Conservation (phyloP, 2,113 vertebrate genomes). For the Festucalex cinctus region DNA sequence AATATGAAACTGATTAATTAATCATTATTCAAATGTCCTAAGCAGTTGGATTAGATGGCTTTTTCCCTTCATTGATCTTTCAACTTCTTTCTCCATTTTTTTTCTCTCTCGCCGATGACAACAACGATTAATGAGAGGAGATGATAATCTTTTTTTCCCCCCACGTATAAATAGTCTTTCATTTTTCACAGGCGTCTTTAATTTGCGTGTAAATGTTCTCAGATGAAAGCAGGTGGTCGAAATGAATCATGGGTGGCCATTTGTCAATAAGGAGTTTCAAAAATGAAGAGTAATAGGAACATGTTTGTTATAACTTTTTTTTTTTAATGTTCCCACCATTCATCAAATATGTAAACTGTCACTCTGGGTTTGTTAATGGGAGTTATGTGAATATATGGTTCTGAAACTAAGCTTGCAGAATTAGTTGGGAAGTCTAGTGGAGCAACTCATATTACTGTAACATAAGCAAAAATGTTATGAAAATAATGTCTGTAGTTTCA, state of each 20-base stretch:
- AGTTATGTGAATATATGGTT: not conserved
- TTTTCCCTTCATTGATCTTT: slow-evolving; percentile 50
- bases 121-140: slow-evolving; percentile 61
- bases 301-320: not conserved
- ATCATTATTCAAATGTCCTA: slow-evolving; percentile 58
- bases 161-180: slow-evolving; percentile 44
- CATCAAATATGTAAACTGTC: slow-evolving; percentile 1
- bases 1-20: slow-evolving; percentile 62
- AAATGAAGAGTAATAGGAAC: not conserved
- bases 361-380: not conserved
- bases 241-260: not conserved
- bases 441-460: too few species aligned
- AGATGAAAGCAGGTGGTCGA: not conserved
- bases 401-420: not conserved
- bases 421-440: not conserved
- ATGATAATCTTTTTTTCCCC: slow-evolving; percentile 36
- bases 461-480: too few species aligned
- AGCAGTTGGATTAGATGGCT: slow-evolving; percentile 54
- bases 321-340: not conserved
- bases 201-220: slow-evolving; percentile 12
- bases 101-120: slow-evolving; percentile 19
- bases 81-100: slow-evolving; percentile 35
- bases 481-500: too few species aligned
- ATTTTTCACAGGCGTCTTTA: slow-evolving; percentile 33
- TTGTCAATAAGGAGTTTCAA: not conserved